Conservation (phyloP, 2,113 vertebrate genomes). For the Typhlomys cinereus region DNA sequence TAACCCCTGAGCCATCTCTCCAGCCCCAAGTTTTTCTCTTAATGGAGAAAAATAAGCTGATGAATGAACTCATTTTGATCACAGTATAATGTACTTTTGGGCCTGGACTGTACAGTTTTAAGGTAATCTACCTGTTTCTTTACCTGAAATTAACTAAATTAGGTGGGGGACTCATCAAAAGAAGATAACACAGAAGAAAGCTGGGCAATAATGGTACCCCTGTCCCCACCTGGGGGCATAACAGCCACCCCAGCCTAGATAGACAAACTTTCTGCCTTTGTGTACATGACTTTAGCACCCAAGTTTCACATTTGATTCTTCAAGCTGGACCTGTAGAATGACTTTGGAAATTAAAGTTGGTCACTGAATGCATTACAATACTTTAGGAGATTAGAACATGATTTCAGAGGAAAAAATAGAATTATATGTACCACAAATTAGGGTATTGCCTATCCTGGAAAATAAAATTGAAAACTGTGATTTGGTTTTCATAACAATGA, state of each 20-base stretch:
- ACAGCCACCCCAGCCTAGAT: neutral
- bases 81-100: neutral
- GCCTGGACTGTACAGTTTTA: neutral
- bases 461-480: slow-evolving; percentile 34
- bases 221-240: neutral
- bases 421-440: neutral
- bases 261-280: neutral
- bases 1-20: neutral
- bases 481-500: slow-evolving; percentile 44
- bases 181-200: neutral
- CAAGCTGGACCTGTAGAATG: neutral
- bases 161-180: neutral
- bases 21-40: neutral
- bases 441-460: neutral
- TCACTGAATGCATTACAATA: neutral
- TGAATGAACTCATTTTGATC: neutral
- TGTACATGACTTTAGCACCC: neutral
- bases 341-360: neutral
- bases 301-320: neutral
- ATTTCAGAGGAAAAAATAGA: neutral
- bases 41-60: neutral
- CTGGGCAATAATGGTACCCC: neutral
- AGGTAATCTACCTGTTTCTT: neutral
- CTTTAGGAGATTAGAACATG: slow-evolving; percentile 20
- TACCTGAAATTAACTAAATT: neutral